Conservation (phyloP, 2,113 vertebrate species). For the Condylura cristata region DNA sequence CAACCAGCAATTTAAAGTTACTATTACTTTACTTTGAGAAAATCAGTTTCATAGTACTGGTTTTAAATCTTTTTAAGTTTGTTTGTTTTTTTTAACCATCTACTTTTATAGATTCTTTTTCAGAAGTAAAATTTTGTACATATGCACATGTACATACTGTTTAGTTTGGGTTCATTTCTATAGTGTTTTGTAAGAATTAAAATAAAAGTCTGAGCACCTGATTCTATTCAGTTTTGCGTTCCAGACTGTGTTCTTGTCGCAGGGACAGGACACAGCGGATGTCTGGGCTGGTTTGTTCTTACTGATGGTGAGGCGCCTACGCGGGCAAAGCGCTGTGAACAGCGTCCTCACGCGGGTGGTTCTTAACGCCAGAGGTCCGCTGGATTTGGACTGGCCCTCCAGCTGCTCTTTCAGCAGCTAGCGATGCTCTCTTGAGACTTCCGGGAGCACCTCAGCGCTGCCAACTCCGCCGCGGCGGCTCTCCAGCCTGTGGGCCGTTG, state of each 20-base stretch:
- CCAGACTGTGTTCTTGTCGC: neutral
- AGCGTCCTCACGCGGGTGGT: neutral
- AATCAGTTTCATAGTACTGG: conserved; percentile 64
- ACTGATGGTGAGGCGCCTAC: neutral
- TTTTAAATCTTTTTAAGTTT: conserved; percentile 70
- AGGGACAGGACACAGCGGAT: neutral
- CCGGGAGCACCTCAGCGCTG: neutral
- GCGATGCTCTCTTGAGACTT: neutral
- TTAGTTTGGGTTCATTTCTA: conserved; percentile 76
- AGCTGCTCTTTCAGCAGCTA: neutral
- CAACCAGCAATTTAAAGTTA: conserved; percentile 54
- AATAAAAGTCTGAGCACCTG: conserved; percentile 71
- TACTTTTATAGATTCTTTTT: conserved; percentile 79
- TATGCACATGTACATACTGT: conserved; percentile 77
- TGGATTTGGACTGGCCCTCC: neutral
- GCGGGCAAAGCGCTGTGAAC: neutral
- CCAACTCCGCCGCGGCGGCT: neutral
- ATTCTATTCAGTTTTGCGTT: conserved; percentile 63
- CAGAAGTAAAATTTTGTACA: conserved; percentile 71
- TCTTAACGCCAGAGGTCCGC: neutral
- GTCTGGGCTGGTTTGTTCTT: neutral
- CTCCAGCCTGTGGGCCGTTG: neutral
- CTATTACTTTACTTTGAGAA: conserved; percentile 60
- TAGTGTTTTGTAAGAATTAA: conserved; percentile 78
- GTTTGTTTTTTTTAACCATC: conserved; percentile 57